These are phyloP conservation scores for Trichomalopsis sarcophagae DNA, from an alignment of 1,140 invertebrate species.

Conservation along the genomic window DNA sequence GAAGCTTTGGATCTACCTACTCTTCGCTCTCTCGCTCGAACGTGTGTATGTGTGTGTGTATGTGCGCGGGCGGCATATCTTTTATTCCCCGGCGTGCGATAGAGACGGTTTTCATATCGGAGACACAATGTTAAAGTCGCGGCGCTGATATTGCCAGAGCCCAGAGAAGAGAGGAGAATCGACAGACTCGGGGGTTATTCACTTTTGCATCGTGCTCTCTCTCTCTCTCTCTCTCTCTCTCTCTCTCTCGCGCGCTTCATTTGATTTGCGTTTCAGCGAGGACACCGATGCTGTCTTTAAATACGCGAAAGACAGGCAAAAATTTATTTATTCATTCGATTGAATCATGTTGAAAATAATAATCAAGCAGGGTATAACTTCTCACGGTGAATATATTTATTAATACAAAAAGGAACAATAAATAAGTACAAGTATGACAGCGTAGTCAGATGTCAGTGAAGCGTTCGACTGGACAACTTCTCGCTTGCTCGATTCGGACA, in stretches of 20 bases:
- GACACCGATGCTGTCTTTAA: neutral
- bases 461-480: no score
- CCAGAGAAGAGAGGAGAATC: neutral
- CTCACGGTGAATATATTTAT: no score
- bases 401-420: no score
- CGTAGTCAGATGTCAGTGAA: no score
- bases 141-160: neutral
- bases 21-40: neutral
- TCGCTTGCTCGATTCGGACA: no score
- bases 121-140: neutral
- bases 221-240: neutral
- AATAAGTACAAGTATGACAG: no score
- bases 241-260: neutral
- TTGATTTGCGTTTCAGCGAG: neutral
- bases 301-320: neutral
- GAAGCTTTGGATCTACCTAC: neutral
- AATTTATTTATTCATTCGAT: neutral
- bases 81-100: neutral
- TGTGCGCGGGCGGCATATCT: neutral
- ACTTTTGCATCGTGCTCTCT: neutral
- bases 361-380: no score
- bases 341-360: no score
- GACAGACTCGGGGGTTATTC: neutral
- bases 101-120: neutral
- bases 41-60: neutral